Evolutionary conservation across 1,140 invertebrate genomes (phyloP).

Genomic region (Delia radicum): DNA sequence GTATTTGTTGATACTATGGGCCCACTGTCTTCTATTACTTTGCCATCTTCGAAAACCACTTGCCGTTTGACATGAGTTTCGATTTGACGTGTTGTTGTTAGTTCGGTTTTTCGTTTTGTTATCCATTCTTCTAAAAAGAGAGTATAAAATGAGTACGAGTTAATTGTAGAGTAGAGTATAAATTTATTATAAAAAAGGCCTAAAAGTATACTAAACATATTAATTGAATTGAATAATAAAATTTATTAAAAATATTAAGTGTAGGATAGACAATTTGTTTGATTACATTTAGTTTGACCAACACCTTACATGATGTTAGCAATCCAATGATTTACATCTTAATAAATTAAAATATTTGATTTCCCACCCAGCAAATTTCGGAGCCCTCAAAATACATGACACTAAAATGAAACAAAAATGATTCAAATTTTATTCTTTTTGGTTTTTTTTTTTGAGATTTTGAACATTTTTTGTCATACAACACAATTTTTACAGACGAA

Average conservation of each 20-base stretch:
- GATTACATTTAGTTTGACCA: too few relatives aligned
- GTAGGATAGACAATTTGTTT: too few relatives aligned
- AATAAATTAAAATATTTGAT: too few relatives aligned
- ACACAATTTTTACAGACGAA: too few relatives aligned
- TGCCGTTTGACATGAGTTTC: constrained; percentile 87
- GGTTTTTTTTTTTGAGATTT: too few relatives aligned
- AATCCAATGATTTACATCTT: too few relatives aligned
- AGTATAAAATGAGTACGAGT: neutral
- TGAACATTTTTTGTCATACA: too few relatives aligned
- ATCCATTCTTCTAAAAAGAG: constrained; percentile 82
- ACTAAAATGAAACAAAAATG: too few relatives aligned
- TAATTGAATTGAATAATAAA: neutral
- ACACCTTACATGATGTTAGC: too few relatives aligned
- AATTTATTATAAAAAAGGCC: neutral
- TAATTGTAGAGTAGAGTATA: neutral
- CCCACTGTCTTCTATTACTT: constrained; percentile 83
- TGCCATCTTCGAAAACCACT: constrained; percentile 84
- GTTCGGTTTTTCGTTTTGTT: constrained; percentile 81
- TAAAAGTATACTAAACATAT: constrained; percentile 26
- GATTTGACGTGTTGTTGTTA: constrained; percentile 84
- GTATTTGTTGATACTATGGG: constrained; percentile 85
- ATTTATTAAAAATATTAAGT: neutral
- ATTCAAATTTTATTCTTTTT: too few relatives aligned
- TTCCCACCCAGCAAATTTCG: too few relatives aligned
- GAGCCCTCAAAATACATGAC: too few relatives aligned